Conservation (phyloP, 2,797 vertebrate genomes). For the Coccyzus lansbergi region DNA sequence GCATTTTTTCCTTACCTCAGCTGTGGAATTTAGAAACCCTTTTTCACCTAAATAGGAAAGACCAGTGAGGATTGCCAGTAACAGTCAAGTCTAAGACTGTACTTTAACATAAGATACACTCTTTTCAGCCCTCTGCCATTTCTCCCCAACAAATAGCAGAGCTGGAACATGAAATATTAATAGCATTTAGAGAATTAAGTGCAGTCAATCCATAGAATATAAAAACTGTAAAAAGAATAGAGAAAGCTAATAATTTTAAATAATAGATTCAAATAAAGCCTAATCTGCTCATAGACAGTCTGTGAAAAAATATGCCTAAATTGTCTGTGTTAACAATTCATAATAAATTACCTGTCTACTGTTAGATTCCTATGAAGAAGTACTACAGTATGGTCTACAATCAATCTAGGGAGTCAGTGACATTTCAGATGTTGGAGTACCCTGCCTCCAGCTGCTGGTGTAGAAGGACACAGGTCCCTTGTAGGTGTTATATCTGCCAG, state of each 20-base stretch:
- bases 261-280: background rate
- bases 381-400: background rate
- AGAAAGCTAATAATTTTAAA: background rate
- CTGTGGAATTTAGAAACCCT: background rate
- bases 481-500: background rate
- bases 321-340: background rate
- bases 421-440: background rate
- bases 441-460: background rate
- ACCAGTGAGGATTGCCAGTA: background rate
- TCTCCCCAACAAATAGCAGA: background rate
- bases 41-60: background rate
- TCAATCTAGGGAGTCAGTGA: background rate
- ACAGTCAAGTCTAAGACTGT: background rate
- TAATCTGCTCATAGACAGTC: background rate
- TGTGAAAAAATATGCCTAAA: background rate
- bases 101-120: background rate
- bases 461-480: background rate
- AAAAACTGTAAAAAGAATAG: background rate
- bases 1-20: background rate
- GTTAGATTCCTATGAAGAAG: background rate
- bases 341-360: background rate
- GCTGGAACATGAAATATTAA: background rate
- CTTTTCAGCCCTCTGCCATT: background rate
- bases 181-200: background rate
- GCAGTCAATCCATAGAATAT: background rate